A percentile compares a stretch with the other conserved stretches of the same genome.
Evolutionary conservation across 2,888 invertebrate species (phyloP).

Genomic region (Brachyptera risi): DNA sequence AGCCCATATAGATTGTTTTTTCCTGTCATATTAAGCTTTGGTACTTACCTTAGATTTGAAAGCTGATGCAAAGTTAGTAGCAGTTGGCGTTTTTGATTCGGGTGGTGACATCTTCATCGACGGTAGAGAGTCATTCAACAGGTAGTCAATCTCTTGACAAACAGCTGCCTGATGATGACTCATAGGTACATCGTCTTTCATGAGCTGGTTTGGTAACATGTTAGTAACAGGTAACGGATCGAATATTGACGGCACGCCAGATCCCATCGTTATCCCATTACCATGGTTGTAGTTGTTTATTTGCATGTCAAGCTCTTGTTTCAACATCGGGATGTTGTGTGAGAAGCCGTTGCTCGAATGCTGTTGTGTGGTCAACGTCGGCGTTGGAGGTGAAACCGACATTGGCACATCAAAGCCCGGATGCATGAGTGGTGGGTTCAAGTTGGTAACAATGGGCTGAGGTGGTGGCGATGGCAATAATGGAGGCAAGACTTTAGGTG

Average conservation of each 20-base stretch:
- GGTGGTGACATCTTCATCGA: conserved; percentile 54
- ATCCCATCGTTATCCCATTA: conserved; percentile 47
- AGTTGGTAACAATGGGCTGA: neutral
- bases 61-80: conserved; percentile 59
- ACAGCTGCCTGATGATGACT: conserved; percentile 23
- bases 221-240: conserved; percentile 54
- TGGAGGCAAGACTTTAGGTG: neutral
- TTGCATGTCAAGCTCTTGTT: conserved; percentile 4
- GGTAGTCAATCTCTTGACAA: conserved; percentile 35
- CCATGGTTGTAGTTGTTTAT: conserved; percentile 44
- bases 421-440: conserved; percentile 27
- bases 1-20: no score
- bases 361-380: conserved; percentile 53
- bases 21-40: no score
- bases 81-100: no score
- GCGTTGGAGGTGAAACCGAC: conserved; percentile 41
- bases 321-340: conserved; percentile 13
- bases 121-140: conserved; percentile 40
- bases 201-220: conserved; percentile 45
- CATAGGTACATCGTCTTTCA: conserved; percentile 49
- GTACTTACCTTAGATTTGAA: conserved; percentile 59
- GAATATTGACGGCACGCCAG: conserved; percentile 60
- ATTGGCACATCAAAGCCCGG: conserved; percentile 29
- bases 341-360: conserved; percentile 27
- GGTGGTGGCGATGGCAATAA: neutral